Evolutionary conservation across 2,888 invertebrate species (phyloP).

Genomic region (Leptogaster cylindrica): DNA sequence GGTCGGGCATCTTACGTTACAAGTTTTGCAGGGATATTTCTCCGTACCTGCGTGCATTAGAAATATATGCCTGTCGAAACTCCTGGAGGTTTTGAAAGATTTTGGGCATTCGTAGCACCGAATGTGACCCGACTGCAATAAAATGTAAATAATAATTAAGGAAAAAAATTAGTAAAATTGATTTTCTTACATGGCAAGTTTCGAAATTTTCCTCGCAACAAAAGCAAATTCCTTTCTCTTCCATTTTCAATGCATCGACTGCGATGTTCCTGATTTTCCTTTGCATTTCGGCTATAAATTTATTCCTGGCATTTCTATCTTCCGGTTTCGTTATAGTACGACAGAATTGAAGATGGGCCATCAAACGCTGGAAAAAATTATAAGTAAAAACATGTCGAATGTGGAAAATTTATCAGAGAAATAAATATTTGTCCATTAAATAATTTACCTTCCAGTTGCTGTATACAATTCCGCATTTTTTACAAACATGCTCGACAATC

Average conservation of each 20-base stretch:
- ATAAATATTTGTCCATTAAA: background rate
- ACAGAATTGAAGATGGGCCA: slow-evolving; percentile 58
- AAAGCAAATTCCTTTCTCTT: slow-evolving; percentile 58
- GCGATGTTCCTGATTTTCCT: slow-evolving; percentile 58
- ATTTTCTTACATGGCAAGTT: slow-evolving; percentile 57
- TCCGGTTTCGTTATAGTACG: slow-evolving; percentile 57
- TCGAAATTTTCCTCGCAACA: slow-evolving; percentile 61
- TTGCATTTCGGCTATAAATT: slow-evolving; percentile 52
- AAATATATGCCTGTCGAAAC: slow-evolving; percentile 70
- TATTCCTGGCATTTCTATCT: slow-evolving; percentile 51
- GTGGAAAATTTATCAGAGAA: background rate
- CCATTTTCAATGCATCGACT: slow-evolving; percentile 57
- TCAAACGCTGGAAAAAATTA: slow-evolving; percentile 52
- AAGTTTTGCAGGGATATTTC: slow-evolving; percentile 70
- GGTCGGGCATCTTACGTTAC: slow-evolving; percentile 71
- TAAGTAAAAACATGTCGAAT: background rate
- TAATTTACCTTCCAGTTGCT: slow-evolving; percentile 54
- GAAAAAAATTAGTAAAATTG: background rate
- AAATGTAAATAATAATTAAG: background rate
- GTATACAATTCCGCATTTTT: slow-evolving; percentile 59
- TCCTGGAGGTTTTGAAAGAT: slow-evolving; percentile 73
- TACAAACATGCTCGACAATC: slow-evolving; percentile 60
- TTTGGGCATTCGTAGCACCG: slow-evolving; percentile 71
- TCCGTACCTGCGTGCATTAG: slow-evolving; percentile 74
- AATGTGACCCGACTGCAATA: slow-evolving; percentile 58